phyloP scores from a whole-genome alignment of 2,113 vertebrate genomes.

The Corythoichthys intestinalis region DNA sequence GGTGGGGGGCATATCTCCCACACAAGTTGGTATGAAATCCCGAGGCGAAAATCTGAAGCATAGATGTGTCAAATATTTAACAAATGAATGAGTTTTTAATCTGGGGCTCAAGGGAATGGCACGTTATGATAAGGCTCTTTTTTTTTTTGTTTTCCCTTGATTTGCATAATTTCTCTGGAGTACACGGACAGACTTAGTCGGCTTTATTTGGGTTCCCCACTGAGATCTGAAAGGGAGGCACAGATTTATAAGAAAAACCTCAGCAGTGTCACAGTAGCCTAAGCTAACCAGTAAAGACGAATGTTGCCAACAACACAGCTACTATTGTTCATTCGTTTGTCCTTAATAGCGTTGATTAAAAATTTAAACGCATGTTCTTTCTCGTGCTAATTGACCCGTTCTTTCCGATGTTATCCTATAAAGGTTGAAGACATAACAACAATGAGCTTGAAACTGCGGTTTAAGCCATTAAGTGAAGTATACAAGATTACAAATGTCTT shows the following conservation, averaged over 20 bases:
- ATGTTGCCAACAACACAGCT: slow-evolving; percentile 54
- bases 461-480: slow-evolving; percentile 59
- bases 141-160: slow-evolving; percentile 60
- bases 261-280: slow-evolving; percentile 48
- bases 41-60: slow-evolving; percentile 64
- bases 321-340: slow-evolving; percentile 60
- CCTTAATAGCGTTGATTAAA: slow-evolving; percentile 74
- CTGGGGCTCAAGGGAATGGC: slow-evolving; percentile 71
- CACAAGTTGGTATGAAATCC: slow-evolving; percentile 73
- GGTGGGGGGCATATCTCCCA: slow-evolving; percentile 68
- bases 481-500: slow-evolving; percentile 60
- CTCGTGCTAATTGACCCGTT: slow-evolving; percentile 62
- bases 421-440: slow-evolving; percentile 43
- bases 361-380: slow-evolving; percentile 61
- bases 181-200: slow-evolving; percentile 65
- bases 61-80: slow-evolving; percentile 78
- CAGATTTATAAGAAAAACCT: slow-evolving; percentile 56
- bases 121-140: slow-evolving; percentile 68
- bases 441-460: slow-evolving; percentile 48
- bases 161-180: slow-evolving; percentile 76
- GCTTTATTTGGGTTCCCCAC: slow-evolving; percentile 72
- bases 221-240: slow-evolving; percentile 71
- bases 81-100: slow-evolving; percentile 78
- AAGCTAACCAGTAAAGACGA: slow-evolving; percentile 51
- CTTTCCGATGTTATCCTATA: slow-evolving; percentile 59